Evolutionary conservation across 2,113 vertebrate genomes (phyloP).

Genomic region (Halcyon senegalensis): DNA sequence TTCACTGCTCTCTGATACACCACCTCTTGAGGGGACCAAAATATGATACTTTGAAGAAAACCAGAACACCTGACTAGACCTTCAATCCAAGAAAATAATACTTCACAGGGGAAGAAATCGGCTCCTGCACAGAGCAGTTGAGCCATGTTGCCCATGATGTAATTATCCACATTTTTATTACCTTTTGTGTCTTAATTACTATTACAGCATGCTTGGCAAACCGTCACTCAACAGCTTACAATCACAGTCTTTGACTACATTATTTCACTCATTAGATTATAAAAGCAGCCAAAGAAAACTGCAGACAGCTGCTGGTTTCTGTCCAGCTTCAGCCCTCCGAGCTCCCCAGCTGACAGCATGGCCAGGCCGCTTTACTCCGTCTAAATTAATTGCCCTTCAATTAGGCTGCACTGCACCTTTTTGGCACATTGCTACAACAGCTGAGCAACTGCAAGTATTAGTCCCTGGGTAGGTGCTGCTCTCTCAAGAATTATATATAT

Average conservation of each 20-base stretch:
- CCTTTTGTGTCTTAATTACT: constrained; percentile 52
- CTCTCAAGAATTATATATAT: no score
- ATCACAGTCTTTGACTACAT: neutral
- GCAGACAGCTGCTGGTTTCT: neutral
- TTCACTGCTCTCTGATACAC: neutral
- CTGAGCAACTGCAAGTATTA: neutral
- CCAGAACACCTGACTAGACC: neutral
- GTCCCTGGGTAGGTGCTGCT: neutral
- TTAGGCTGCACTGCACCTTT: neutral
- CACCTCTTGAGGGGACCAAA: neutral
- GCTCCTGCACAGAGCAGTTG: neutral
- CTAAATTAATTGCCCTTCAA: constrained; percentile 9
- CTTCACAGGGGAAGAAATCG: neutral
- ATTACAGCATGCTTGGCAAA: constrained; percentile 26
- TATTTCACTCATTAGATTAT: neutral
- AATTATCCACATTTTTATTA: constrained; percentile 41
- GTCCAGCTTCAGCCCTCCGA: neutral
- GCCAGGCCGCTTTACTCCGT: neutral
- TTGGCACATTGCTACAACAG: neutral
- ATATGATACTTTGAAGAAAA: neutral
- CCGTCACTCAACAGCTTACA: neutral
- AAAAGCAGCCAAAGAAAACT: constrained; percentile 13
- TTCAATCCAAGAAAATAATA: neutral
- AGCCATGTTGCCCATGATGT: neutral
- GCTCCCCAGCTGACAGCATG: neutral